Percentiles rank a stretch among this genome's conserved stretches.
Conservation (phyloP, 2,888 invertebrate species). For the Sycophila texana region DNA sequence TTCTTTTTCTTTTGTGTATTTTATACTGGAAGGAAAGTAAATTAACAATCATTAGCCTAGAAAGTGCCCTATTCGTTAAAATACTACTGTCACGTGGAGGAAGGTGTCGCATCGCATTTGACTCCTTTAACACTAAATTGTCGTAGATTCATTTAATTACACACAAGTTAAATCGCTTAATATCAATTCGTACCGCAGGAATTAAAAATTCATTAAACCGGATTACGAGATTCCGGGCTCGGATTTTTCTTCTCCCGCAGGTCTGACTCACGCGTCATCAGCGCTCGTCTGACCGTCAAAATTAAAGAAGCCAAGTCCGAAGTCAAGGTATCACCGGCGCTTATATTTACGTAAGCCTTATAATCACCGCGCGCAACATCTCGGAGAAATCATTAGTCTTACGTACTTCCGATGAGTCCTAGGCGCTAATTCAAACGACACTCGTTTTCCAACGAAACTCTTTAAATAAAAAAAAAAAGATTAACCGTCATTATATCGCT, state of each 20-base stretch:
- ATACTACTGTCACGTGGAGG: too few species aligned
- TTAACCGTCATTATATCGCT: too few species aligned
- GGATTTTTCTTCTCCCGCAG: background rate
- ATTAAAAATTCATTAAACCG: slow-evolving; percentile 11
- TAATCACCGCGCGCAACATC: slow-evolving; percentile 24
- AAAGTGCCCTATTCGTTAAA: too few species aligned
- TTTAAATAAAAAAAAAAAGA: too few species aligned
- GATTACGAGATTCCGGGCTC: background rate
- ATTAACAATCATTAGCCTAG: too few species aligned
- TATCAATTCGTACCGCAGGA: background rate
- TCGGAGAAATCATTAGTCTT: slow-evolving; percentile 33
- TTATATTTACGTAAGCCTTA: slow-evolving; percentile 23
- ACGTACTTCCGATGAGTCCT: slow-evolving; percentile 38
- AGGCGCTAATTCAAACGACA: background rate
- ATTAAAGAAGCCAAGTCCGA: background rate
- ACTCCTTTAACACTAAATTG: too few species aligned
- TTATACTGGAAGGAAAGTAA: too few species aligned
- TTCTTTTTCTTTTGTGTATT: too few species aligned
- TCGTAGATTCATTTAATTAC: too few species aligned
- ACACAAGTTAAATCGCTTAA: too few species aligned
- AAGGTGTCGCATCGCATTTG: too few species aligned
- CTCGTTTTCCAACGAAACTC: slow-evolving; percentile 4
- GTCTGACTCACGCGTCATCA: slow-evolving; percentile 18
- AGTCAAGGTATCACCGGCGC: slow-evolving; percentile 2
- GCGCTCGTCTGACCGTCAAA: background rate